Evolutionary conservation across 23 tunicate species (phyloP).

Genomic region (Styela plicata): DNA sequence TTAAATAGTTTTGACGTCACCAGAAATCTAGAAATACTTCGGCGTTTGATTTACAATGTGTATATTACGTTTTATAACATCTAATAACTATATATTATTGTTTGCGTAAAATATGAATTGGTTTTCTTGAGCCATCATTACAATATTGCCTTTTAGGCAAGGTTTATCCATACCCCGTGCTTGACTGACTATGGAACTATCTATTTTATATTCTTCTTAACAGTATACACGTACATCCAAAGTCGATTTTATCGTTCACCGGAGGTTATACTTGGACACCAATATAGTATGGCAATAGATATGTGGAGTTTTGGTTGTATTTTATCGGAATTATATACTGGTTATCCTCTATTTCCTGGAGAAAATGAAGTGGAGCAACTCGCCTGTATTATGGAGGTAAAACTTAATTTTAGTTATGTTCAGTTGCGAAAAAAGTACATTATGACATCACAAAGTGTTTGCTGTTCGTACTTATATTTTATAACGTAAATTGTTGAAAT

Average conservation of each 20-base stretch:
- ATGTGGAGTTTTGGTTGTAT: conserved; percentile 99
- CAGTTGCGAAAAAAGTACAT: no score
- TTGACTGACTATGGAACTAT: no score
- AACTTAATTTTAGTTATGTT: no score
- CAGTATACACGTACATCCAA: conserved; percentile 99
- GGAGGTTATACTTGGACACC: conserved; percentile 96
- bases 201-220: no score
- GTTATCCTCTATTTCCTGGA: conserved; percentile 93
- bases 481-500: background rate
- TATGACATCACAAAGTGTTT: no score
- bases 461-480: no score
- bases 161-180: no score
- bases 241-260: conserved; percentile 99
- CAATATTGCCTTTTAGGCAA: background rate
- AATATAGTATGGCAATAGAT: conserved; percentile 92
- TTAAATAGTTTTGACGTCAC: no score
- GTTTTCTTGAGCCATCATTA: no score
- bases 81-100: background rate
- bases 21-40: no score
- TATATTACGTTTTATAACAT: background rate
- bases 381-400: conserved; percentile 98
- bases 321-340: conserved; percentile 89
- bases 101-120: background rate
- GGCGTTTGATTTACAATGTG: background rate
- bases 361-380: conserved; percentile 98